Conservation (phyloP, 2,113 vertebrate genomes). For the Hypocryptadius cinnamomeus region DNA sequence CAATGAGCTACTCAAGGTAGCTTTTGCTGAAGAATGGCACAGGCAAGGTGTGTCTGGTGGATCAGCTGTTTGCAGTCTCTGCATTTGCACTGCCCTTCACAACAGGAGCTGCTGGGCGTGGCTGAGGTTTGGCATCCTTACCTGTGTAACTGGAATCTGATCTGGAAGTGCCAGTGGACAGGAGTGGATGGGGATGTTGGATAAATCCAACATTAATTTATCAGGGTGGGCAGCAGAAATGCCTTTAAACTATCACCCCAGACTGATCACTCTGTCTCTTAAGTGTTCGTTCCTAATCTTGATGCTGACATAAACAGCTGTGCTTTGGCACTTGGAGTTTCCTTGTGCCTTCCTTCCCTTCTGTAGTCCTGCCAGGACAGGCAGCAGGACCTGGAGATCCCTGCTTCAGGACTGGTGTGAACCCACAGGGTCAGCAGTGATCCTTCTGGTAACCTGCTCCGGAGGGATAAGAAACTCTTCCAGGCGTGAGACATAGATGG, state of each 20-base stretch:
- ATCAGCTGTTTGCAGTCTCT: neutral
- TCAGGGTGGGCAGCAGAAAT: neutral
- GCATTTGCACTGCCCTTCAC: neutral
- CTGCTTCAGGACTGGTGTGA: neutral
- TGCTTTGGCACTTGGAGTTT: neutral
- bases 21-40: neutral
- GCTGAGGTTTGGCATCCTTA: neutral
- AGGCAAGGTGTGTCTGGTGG: neutral
- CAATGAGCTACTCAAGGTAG: neutral
- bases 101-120: neutral
- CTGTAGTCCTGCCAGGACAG: neutral
- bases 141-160: neutral
- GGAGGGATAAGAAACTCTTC: neutral
- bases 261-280: neutral
- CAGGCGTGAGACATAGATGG: neutral
- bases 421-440: neutral
- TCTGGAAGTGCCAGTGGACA: neutral
- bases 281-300: neutral
- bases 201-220: neutral
- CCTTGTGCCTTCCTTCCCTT: neutral
- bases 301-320: neutral
- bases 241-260: neutral
- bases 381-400: neutral
- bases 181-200: neutral
- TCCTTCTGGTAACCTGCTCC: neutral